phyloP scores from a whole-genome alignment of 2,888 invertebrate genomes.

The Sericinus montela region DNA sequence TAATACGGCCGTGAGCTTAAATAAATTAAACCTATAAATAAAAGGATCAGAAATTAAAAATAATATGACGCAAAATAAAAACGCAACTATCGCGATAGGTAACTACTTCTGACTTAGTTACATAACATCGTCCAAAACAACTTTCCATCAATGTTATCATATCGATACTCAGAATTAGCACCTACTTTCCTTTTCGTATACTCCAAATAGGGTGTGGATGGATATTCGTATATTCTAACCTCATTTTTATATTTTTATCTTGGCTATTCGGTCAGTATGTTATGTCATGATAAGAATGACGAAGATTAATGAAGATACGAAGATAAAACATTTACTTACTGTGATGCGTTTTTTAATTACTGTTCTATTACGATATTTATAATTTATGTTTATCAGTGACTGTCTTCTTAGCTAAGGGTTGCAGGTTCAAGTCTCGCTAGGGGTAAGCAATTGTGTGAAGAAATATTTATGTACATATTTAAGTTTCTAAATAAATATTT shows the following conservation, averaged over 20 bases:
- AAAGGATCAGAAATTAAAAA: slow-evolving; percentile 5
- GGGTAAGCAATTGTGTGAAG: too few species aligned
- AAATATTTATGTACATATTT: too few species aligned
- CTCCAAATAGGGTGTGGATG: slow-evolving; percentile 17
- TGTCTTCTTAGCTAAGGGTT: too few species aligned
- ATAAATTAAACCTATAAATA: not conserved
- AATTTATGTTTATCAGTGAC: too few species aligned
- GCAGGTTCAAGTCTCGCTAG: too few species aligned
- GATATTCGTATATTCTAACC: slow-evolving; percentile 11
- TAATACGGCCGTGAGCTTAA: too few species aligned
- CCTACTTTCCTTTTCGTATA: slow-evolving; percentile 20
- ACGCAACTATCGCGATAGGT: slow-evolving; percentile 10
- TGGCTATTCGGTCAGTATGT: slow-evolving; percentile 19
- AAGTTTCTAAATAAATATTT: too few species aligned
- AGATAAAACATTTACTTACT: not conserved
- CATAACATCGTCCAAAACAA: slow-evolving; percentile 18
- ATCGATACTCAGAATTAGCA: slow-evolving; percentile 18
- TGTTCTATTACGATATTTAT: too few species aligned
- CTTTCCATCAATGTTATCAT: slow-evolving; percentile 21
- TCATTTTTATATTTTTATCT: slow-evolving; percentile 17
- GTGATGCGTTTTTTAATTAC: too few species aligned
- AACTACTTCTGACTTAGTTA: slow-evolving; percentile 15
- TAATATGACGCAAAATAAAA: not conserved
- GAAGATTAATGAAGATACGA: not conserved
- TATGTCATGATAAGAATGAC: slow-evolving; percentile 6